phyloP scores from a whole-genome alignment of 2,113 vertebrate species.

The western clawed frog (Xenopus tropicalis) region UCB_Xtro_10.0 CM004444.2:127055001-127055500 shows the following conservation, averaged over 20 bases:
- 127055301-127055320: constrained; percentile 39
- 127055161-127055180: constrained; percentile 15
- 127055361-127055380: constrained; percentile 29
- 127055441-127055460: constrained; percentile 35
- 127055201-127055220: constrained; percentile 33
- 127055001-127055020: constrained; percentile 42
- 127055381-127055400: constrained; percentile 28
- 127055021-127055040: constrained; percentile 43
- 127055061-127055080: constrained; percentile 37
- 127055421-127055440: constrained; percentile 33
- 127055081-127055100: constrained; percentile 37
- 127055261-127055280: constrained; percentile 43
- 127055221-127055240: constrained; percentile 36
- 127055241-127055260: constrained; percentile 37
- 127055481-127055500: constrained; percentile 29
- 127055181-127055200: constrained; percentile 17
- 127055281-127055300: constrained; percentile 41
- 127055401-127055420: constrained; percentile 33
- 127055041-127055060: constrained; percentile 43
- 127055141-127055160: constrained; percentile 3
- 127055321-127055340: constrained; percentile 30
- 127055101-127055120: background rate
- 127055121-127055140: constrained; percentile 7
- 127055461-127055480: constrained; percentile 11
- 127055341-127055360: constrained; percentile 34